Evolutionary conservation across 1,140 invertebrate species (phyloP).

Genomic region (Bombus balteatus): DNA sequence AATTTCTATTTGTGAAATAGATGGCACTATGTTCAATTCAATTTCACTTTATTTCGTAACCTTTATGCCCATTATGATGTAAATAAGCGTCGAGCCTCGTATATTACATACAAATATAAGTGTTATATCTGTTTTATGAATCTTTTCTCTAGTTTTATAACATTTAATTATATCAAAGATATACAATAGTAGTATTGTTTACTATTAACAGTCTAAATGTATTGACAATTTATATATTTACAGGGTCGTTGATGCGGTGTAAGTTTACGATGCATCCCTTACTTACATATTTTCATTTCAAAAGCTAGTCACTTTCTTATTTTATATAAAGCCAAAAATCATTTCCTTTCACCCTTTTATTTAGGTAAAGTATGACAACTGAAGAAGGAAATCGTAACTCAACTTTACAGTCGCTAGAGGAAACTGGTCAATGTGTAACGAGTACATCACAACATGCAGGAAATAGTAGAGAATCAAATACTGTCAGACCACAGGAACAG

Average conservation of each 20-base stretch:
- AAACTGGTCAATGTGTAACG: constrained; percentile 65
- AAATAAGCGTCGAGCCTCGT: not conserved
- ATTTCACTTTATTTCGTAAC: constrained; percentile 1
- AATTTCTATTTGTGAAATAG: constrained; percentile 1
- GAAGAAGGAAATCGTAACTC: constrained; percentile 64
- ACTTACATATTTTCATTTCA: too few relatives aligned
- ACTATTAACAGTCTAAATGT: not conserved
- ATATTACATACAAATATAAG: not conserved
- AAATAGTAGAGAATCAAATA: constrained; percentile 53
- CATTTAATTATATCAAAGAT: not conserved
- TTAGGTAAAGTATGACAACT: constrained; percentile 60
- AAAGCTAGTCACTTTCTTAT: too few relatives aligned
- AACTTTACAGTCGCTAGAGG: constrained; percentile 56
- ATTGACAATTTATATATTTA: not conserved
- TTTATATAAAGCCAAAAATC: too few relatives aligned
- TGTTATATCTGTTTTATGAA: not conserved
- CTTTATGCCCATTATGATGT: not conserved
- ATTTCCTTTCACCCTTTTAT: not conserved
- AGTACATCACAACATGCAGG: constrained; percentile 64
- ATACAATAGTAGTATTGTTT: too few relatives aligned
- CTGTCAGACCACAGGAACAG: constrained; percentile 81
- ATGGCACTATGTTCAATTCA: constrained; percentile 8
- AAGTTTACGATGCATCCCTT: not conserved
- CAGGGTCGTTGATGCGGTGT: not conserved
- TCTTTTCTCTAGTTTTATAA: not conserved